These are phyloP conservation scores for Toxostoma redivivum DNA, from an alignment of 2,113 vertebrate genomes.

Conservation along the genomic window DNA sequence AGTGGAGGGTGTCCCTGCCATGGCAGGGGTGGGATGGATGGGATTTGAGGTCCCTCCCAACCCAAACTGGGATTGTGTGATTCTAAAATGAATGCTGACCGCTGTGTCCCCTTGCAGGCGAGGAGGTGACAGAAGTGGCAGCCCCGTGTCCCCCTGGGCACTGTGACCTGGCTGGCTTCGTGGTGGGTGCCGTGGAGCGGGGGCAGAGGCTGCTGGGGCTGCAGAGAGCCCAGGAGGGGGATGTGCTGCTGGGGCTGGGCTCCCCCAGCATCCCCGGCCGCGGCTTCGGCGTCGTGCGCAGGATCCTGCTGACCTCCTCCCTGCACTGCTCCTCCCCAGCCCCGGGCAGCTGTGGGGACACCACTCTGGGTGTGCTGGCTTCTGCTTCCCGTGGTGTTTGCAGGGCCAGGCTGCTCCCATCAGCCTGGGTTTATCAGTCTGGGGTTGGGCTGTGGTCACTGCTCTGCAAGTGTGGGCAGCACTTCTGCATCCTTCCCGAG, in stretches of 20 bases:
- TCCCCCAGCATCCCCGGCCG: conserved; percentile 80
- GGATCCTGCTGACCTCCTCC: conserved; percentile 70
- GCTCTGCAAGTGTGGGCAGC: neutral
- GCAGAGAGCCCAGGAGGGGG: conserved; percentile 72
- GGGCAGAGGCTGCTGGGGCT: conserved; percentile 67
- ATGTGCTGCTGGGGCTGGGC: conserved; percentile 82
- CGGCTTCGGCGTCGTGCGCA: conserved; percentile 78
- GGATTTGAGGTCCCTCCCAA: accelerated
- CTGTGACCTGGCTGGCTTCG: conserved; percentile 84
- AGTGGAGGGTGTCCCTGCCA: neutral
- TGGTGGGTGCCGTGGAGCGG: conserved; percentile 80
- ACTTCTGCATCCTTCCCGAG: neutral
- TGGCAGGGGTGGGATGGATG: neutral
- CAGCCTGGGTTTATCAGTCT: neutral
- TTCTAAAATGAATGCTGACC: accelerated
- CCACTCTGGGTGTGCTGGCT: conserved; percentile 73
- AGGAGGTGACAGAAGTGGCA: conserved; percentile 74
- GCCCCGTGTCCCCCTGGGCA: conserved; percentile 65
- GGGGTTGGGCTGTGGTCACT: neutral
- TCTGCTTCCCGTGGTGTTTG: no score
- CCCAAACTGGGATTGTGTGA: neutral
- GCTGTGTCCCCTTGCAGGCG: conserved; percentile 61
- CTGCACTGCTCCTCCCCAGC: conserved; percentile 74
- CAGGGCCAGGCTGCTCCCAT: no score
- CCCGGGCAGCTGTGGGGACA: conserved; percentile 63